Conservation (phyloP, 2,797 vertebrate species). For the Anomalospiza imberbis region DNA sequence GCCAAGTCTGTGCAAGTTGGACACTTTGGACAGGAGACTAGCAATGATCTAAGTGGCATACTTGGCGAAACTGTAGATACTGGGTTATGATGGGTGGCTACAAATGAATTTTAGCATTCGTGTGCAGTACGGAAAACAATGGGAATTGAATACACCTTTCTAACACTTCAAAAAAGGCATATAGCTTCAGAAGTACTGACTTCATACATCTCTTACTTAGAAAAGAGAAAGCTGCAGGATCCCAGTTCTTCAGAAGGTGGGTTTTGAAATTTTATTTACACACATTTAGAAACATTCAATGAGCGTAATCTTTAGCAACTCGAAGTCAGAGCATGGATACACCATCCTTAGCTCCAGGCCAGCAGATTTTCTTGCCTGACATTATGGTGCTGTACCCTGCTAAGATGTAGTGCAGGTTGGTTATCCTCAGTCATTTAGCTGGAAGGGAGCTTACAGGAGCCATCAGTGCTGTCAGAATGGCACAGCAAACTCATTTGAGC, state of each 20-base stretch:
- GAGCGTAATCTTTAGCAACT: not conserved
- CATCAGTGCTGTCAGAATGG: not conserved
- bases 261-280: not conserved
- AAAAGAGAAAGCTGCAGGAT: not conserved
- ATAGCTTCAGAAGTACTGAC: not conserved
- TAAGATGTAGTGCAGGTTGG: not conserved
- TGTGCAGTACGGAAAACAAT: not conserved
- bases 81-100: not conserved
- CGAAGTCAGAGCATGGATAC: fast-evolving
- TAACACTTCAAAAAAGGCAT: not conserved
- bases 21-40: not conserved
- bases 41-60: not conserved
- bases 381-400: not conserved
- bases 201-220: not conserved
- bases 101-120: not conserved
- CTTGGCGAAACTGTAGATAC: not conserved
- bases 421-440: not conserved
- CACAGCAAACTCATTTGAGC: not conserved
- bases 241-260: not conserved
- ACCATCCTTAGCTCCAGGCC: not conserved
- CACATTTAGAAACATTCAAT: fast-evolving
- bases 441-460: not conserved
- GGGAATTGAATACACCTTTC: not conserved
- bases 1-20: not conserved
- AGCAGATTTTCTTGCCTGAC: not conserved